These are phyloP conservation scores for Puntigrus tetrazona DNA, from an alignment of 2,113 vertebrate genomes.

Conservation along the genomic window DNA sequence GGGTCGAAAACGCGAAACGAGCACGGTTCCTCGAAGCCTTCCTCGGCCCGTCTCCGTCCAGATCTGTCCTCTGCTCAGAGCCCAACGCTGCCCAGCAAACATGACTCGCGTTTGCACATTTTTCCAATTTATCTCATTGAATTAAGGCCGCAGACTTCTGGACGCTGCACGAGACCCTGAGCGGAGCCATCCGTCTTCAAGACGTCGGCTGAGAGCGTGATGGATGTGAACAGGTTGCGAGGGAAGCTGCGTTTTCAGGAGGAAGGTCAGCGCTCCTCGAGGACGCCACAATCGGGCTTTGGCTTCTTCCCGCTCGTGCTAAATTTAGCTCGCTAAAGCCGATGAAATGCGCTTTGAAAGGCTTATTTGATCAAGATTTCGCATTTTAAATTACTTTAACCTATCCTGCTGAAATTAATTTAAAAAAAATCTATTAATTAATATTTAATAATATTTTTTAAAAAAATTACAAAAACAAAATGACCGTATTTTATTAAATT, in stretches of 20 bases:
- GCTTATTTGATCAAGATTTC: background rate
- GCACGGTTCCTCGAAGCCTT: background rate
- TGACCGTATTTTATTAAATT: too few species aligned
- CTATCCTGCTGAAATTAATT: too few species aligned
- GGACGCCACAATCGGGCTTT: too few species aligned
- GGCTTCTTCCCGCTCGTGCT: too few species aligned
- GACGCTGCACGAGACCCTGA: constrained; percentile 55
- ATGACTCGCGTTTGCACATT: constrained; percentile 62
- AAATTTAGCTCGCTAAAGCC: background rate
- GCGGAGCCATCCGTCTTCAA: constrained; percentile 25
- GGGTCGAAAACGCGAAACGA: background rate
- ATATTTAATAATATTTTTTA: too few species aligned
- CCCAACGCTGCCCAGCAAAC: constrained; percentile 37
- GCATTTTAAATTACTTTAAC: too few species aligned
- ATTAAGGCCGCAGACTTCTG: constrained; percentile 64
- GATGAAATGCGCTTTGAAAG: background rate
- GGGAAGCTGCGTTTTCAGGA: background rate
- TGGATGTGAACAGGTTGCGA: constrained; percentile 2
- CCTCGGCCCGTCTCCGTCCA: constrained; percentile 45
- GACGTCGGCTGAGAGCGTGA: constrained; percentile 32
- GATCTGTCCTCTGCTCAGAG: constrained; percentile 62
- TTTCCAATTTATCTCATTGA: constrained; percentile 65
- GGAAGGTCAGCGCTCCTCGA: too few species aligned
- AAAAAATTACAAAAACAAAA: too few species aligned
- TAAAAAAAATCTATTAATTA: too few species aligned